Conservation (phyloP, 1,140 invertebrate species). For the Tetramorium alpestre region DNA sequence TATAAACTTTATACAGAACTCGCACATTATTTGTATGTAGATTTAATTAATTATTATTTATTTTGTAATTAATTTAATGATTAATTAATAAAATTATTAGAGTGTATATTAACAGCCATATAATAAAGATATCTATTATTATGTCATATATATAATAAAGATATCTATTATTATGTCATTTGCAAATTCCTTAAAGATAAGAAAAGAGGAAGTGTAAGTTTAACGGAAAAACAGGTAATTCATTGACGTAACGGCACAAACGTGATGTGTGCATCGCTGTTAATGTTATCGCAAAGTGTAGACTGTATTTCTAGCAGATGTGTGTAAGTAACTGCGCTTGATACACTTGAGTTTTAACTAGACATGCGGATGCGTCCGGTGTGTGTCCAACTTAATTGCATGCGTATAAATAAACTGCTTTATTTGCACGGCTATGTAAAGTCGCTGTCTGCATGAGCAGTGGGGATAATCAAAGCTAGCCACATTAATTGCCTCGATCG, state of each 20-base stretch:
- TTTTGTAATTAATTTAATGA: neutral
- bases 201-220: neutral
- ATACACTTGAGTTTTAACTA: constrained; percentile 64
- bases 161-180: neutral
- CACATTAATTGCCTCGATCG: constrained; percentile 69
- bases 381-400: constrained; percentile 64
- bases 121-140: neutral
- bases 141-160: neutral
- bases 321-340: constrained; percentile 50
- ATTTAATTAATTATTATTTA: neutral
- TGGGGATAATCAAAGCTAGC: constrained; percentile 67
- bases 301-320: constrained; percentile 11
- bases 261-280: constrained; percentile 16
- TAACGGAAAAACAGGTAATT: neutral
- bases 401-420: constrained; percentile 70
- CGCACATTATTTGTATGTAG: neutral
- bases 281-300: constrained; percentile 50
- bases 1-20: neutral
- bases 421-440: constrained; percentile 62
- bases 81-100: neutral
- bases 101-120: neutral
- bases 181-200: neutral
- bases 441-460: neutral
- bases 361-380: constrained; percentile 31
- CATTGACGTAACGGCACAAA: neutral